phyloP scores from a whole-genome alignment of 2,888 invertebrate genomes.

The Agrilus mali region DNA sequence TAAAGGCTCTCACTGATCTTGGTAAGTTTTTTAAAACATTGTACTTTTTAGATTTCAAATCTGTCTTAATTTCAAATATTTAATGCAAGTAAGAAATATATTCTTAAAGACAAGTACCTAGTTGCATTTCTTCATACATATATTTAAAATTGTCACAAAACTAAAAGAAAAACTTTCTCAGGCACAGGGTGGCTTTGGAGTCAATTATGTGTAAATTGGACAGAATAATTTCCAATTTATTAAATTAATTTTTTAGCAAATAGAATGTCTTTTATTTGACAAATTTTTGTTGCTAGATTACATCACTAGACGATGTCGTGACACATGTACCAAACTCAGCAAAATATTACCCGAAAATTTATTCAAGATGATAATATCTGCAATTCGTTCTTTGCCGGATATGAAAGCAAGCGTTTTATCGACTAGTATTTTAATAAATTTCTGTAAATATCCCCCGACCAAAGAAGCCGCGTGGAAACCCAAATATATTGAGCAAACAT shows the following conservation, averaged over 20 bases:
- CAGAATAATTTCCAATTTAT: too few species aligned
- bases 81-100: not conserved
- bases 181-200: too few species aligned
- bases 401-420: constrained; percentile 41
- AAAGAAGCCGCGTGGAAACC: constrained; percentile 48
- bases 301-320: constrained; percentile 29
- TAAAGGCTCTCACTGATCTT: constrained; percentile 30
- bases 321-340: constrained; percentile 26
- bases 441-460: constrained; percentile 49
- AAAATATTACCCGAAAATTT: constrained; percentile 28
- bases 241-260: too few species aligned
- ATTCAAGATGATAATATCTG: constrained; percentile 26
- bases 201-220: too few species aligned
- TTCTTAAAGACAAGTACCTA: not conserved
- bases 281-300: constrained; percentile 27
- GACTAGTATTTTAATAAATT: constrained; percentile 49
- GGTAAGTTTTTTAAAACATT: constrained; percentile 23
- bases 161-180: too few species aligned
- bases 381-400: constrained; percentile 49
- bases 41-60: not conserved
- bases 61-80: not conserved
- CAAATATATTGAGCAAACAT: constrained; percentile 43
- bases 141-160: too few species aligned
- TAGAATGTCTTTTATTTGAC: not conserved
- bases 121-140: not conserved